Evolutionary conservation across 2,113 vertebrate species (phyloP), one percentile per base, ranked within the genome.

Genomic region (Symphodus melops): DNA sequence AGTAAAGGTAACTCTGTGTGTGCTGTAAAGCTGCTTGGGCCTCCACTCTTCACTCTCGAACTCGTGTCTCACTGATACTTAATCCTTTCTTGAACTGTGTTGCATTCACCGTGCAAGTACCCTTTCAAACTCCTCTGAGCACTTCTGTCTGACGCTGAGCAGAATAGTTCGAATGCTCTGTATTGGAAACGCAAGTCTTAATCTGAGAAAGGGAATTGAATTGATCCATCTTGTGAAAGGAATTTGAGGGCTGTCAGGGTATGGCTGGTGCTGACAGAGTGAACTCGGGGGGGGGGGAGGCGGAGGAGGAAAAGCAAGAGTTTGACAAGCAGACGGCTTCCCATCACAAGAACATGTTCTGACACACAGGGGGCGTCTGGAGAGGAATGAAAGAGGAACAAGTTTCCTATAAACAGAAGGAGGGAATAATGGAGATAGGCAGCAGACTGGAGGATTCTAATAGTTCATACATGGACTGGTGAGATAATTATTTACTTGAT

Each of bases 211-310:
- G 63, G 10, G 5, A 77, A 8, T 72, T 57, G 85, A 90, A 73
- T 81, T 68, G 66, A 85, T 46, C 68, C 71, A 12, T 20, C 10
- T 33, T 41, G 56, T 60, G 56, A 83, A 89, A 84, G 77, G 72
- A 86, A 89, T 89, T 72, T 82, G 28, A 62, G 19, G 84, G 84
- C 75, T 91, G 83, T 81, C 81, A 87, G 68, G 86, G 80, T 83
- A 82, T 17, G 21, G 55, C 71, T 84, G 71, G 88, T 81, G 84
- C 62, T 88, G 81, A 90, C 69, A 85, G 83, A 82, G 0, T 81
- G 70, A 84, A 69, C 12, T 37, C 23, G 62, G 49, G 56, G 79
- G 46, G 78, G 28, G 72, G 46, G 81, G 69, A 10, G 68, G 28
- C 3, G 78, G 75, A 9, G 42, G 69, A 82, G 89, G 68, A 83